A percentile compares a stretch with the other conserved stretches of the same genome.
Evolutionary conservation across 30 jellyfish, hydroid and myxozoan genomes (phyloP).

Genomic region (Clytia hemisphaerica): DNA sequence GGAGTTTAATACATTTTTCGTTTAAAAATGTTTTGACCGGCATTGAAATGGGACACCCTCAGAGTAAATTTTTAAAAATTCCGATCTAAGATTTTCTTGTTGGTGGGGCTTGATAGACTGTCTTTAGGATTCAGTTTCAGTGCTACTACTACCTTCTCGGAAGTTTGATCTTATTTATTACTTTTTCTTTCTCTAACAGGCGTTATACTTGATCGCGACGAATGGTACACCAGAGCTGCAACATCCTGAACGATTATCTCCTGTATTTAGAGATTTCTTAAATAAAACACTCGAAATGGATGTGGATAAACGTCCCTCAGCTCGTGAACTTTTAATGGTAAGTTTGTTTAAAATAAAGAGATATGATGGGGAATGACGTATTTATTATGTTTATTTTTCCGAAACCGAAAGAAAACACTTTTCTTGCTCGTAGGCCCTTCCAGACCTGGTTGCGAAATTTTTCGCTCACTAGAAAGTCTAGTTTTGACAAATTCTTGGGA

Average conservation of each 20-base stretch:
- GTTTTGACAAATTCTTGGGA: no score
- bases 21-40: no score
- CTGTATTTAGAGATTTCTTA: slow-evolving; percentile 89
- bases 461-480: no score
- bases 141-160: neutral
- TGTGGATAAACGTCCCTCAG: slow-evolving; percentile 97
- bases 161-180: neutral
- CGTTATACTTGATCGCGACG: slow-evolving; percentile 94
- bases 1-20: no score
- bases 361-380: neutral
- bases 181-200: slow-evolving; percentile 37
- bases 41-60: no score
- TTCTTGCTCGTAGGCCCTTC: no score
- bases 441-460: no score
- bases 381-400: neutral
- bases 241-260: slow-evolving; percentile 95
- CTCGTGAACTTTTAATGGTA: slow-evolving; percentile 83
- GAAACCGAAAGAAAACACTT: no score
- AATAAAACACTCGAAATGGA: slow-evolving; percentile 96
- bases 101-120: neutral
- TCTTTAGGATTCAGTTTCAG: neutral
- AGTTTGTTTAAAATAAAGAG: neutral
- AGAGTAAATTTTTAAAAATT: no score
- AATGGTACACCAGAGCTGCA: slow-evolving; percentile 99
- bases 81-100: no score